Conservation (phyloP, 2,113 vertebrate species). For the Smithornis capensis region DNA sequence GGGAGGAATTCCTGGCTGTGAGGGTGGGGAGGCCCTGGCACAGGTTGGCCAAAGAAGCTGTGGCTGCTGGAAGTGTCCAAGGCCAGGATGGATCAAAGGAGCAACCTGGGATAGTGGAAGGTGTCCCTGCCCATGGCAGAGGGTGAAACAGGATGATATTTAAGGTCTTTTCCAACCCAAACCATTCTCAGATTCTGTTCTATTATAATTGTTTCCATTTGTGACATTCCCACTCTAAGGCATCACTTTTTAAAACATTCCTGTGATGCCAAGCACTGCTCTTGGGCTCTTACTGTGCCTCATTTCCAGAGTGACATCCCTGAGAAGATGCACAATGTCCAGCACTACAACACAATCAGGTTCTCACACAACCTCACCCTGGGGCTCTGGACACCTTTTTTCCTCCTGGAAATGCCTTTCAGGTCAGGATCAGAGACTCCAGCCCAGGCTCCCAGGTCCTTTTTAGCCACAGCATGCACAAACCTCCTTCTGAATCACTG, state of each 20-base stretch:
- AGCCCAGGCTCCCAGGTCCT: not conserved
- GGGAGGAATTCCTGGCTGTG: not conserved
- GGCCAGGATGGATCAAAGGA: not conserved
- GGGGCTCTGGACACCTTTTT: not conserved
- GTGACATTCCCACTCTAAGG: not conserved
- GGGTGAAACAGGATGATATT: rapidly evolving
- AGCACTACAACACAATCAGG: not conserved
- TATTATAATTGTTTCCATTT: not conserved
- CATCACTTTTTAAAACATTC: not conserved
- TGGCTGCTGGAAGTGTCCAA: not conserved
- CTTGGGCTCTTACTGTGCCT: not conserved
- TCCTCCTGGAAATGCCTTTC: not conserved
- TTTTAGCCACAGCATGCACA: not conserved
- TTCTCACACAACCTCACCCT: not conserved
- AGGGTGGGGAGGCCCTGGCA: not conserved
- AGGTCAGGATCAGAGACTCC: not conserved
- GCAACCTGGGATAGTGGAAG: not conserved
- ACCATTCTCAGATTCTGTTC: not conserved
- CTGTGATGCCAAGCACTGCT: not conserved
- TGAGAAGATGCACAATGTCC: not conserved
- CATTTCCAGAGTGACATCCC: not conserved
- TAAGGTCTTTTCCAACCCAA: not conserved
- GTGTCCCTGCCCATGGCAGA: not conserved
- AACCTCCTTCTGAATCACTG: not conserved
- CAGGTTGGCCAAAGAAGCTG: not conserved